Base-by-base conservation (phyloP, 2,113 vertebrate genomes). In the Alectura lathami region DNA sequence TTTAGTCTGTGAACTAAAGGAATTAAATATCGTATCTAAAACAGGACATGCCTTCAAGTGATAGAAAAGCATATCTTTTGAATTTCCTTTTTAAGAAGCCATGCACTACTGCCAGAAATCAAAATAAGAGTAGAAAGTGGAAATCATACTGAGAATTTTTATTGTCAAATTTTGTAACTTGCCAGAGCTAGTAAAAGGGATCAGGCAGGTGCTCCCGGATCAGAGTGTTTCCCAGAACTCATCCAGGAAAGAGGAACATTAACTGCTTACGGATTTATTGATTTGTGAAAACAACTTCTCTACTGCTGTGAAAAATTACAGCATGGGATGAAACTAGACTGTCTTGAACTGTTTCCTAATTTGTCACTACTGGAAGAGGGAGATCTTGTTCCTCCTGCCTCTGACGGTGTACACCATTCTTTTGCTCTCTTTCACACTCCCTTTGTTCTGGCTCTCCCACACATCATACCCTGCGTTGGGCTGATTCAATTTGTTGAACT, bases 301-400 rank as follows among this genome's bases (percentile, higher is more conserved):
- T 13, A 11, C 20, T 70, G 14, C 15, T 73, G 53, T 8, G 22
- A 29, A 75, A 74, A 88, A 23, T 10, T 75, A 6, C 11, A 80
- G 4, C 24, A 18, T 23, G 13, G 11, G 15, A 42, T 83, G 36
- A 57, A 73, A 30, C 48, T 60, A 68, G 21, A 38, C 2, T 20
- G 12, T 40, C 53, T 76, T 22, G 36, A 79, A 36, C 0, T 38
- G 29, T 54, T 22, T 21, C 17, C 0, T 2, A 43, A 34, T 26
- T 60, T 8, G 1, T 29, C 38, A 8, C 18, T 40, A 48, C 85
- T 85, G 30, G 45, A 88, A 93, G 74, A 17, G 57, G 63, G 86
- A 9, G 36, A 96, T 91, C 40, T 83, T 92, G 77, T 84, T 72
- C 84, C 48, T 82, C 18, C 21, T 79, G 42, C 51, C 54, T 60